Conservation (phyloP, 35 echinoderm and acorn worm species). For the Nesometra sesokonis region DNA sequence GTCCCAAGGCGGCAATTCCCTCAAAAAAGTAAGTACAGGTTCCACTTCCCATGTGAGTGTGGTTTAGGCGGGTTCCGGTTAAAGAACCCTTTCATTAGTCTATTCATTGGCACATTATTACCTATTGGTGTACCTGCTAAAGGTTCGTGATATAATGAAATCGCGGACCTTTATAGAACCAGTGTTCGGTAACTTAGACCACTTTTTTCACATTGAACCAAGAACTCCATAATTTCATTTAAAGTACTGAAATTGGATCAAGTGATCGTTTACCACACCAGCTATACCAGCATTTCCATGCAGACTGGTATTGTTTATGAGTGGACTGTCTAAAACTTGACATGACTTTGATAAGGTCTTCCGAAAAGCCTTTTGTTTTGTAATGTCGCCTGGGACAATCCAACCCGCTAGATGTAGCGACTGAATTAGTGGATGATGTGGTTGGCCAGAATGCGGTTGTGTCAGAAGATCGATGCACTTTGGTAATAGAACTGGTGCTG, state of each 20-base stretch:
- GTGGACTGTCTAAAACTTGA: slow-evolving; percentile 17
- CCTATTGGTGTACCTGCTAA: background rate
- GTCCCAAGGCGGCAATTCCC: background rate
- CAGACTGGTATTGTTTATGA: background rate
- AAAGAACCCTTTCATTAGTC: slow-evolving; percentile 26
- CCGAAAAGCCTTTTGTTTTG: slow-evolving; percentile 14
- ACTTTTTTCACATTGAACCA: background rate
- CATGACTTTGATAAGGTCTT: background rate
- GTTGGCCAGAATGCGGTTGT: background rate
- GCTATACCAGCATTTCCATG: slow-evolving; percentile 15
- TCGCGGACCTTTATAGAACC: background rate
- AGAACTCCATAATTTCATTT: slow-evolving; percentile 12
- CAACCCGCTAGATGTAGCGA: slow-evolving; percentile 8
- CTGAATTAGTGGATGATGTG: too few relatives aligned
- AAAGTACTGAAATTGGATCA: slow-evolving; percentile 27
- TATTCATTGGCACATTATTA: background rate
- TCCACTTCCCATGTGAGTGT: slow-evolving; percentile 12
- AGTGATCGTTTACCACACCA: slow-evolving; percentile 19
- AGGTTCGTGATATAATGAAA: background rate
- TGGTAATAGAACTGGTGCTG: background rate
- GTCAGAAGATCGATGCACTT: background rate
- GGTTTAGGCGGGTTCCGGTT: slow-evolving; percentile 1
- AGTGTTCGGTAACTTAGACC: slow-evolving; percentile 6
- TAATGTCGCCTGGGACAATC: slow-evolving; percentile 4
- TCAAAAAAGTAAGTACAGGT: background rate